Evolutionary conservation across 2,888 invertebrate species (phyloP).

Genomic region (Piscicola geometra): DNA sequence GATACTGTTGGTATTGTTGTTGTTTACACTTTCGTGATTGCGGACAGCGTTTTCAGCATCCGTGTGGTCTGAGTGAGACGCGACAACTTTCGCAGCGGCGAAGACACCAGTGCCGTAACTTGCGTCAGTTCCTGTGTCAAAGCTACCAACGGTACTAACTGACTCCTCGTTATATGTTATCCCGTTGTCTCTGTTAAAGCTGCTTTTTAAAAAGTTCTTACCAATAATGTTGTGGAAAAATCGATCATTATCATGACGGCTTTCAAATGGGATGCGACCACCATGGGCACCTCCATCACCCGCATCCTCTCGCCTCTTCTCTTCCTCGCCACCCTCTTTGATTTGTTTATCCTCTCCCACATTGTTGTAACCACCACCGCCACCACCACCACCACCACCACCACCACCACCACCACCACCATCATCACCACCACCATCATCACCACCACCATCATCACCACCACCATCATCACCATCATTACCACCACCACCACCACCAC

Average conservation of each 20-base stretch:
- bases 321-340: not conserved
- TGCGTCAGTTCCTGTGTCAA: too few relatives aligned
- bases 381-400: constrained; percentile 16
- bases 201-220: too few relatives aligned
- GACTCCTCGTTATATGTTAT: too few relatives aligned
- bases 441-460: constrained; percentile 5
- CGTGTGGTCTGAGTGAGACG: too few relatives aligned
- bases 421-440: not conserved
- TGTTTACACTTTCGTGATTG: not conserved
- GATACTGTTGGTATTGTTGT: too few relatives aligned
- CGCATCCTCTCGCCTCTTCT: not conserved
- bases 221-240: too few relatives aligned
- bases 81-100: too few relatives aligned
- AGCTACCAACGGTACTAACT: too few relatives aligned
- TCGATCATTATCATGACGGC: too few relatives aligned
- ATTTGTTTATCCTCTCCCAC: not conserved
- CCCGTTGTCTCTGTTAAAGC: too few relatives aligned
- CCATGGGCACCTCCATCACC: not conserved
- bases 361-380: not conserved
- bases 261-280: too few relatives aligned
- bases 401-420: not conserved
- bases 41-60: not conserved
- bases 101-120: too few relatives aligned
- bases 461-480: constrained; percentile 20
- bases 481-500: constrained; percentile 17